Evolutionary conservation across 37 sponge, comb jelly and placozoan genomes (phyloP).

Genomic region (Aplysina aerophoba): DNA sequence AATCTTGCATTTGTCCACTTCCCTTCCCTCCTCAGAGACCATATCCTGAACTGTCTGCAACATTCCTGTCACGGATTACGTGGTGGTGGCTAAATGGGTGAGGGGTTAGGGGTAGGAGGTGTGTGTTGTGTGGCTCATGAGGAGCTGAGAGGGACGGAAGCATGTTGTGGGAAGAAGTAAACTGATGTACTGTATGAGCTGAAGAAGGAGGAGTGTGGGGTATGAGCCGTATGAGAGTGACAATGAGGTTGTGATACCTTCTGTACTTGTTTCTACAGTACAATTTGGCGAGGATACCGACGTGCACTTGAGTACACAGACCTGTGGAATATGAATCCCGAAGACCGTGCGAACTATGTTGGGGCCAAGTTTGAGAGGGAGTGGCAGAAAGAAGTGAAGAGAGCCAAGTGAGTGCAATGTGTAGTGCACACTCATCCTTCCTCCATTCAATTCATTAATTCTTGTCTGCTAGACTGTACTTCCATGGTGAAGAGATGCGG

Average conservation of each 20-base stretch:
- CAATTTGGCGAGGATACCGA: constrained; percentile 37
- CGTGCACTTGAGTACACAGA: constrained; percentile 38
- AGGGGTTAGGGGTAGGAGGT: neutral
- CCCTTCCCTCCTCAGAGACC: constrained; percentile 38
- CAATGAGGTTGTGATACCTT: no score
- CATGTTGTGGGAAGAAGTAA: no score
- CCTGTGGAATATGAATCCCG: constrained; percentile 47
- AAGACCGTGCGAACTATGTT: constrained; percentile 29
- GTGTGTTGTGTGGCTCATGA: no score
- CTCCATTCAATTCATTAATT: neutral
- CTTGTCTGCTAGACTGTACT: neutral
- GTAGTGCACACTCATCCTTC: no score
- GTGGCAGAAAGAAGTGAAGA: constrained; percentile 55
- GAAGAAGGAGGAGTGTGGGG: no score
- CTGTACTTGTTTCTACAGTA: no score
- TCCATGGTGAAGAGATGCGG: no score
- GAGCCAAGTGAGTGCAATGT: constrained; percentile 27
- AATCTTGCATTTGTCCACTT: no score
- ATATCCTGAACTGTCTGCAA: constrained; percentile 66
- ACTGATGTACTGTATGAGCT: no score
- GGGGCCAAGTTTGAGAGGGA: constrained; percentile 32
- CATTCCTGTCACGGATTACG: constrained; percentile 68
- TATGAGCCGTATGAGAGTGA: no score
- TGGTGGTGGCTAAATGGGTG: constrained; percentile 77
- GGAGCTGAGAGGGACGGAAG: no score